phyloP scores from a whole-genome alignment of 2,888 invertebrate genomes.

The Melieria picta region DNA sequence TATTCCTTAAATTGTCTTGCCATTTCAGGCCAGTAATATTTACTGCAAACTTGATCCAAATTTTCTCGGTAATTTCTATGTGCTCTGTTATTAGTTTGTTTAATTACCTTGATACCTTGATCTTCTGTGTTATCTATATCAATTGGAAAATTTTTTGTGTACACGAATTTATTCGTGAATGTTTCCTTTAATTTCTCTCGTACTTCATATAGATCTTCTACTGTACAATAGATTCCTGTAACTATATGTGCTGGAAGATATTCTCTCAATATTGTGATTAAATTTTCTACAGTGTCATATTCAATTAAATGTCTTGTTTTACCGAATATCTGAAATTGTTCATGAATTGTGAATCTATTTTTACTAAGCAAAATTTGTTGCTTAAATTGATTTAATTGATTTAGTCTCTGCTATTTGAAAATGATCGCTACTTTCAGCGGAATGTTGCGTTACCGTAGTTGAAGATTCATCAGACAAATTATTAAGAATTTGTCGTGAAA shows the following conservation, averaged over 20 bases:
- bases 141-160: constrained; percentile 15
- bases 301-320: constrained; percentile 25
- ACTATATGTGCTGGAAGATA: constrained; percentile 13
- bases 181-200: constrained; percentile 8
- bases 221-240: constrained; percentile 23
- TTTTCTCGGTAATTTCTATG: constrained; percentile 17
- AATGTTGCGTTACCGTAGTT: constrained; percentile 20
- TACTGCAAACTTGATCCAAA: too few species aligned
- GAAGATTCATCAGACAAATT: constrained; percentile 1
- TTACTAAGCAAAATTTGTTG: constrained; percentile 31
- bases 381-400: constrained; percentile 30
- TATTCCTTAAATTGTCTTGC: too few species aligned
- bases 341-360: constrained; percentile 26
- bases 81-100: constrained; percentile 23
- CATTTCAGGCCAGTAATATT: too few species aligned
- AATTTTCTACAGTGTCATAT: constrained; percentile 26
- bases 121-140: constrained; percentile 26
- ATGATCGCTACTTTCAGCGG: constrained; percentile 27
- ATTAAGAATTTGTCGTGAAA: constrained; percentile 10
- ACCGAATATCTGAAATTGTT: constrained; percentile 10
- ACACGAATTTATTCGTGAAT: constrained; percentile 20
- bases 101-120: constrained; percentile 18
- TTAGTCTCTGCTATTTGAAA: constrained; percentile 25
- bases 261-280: constrained; percentile 28
- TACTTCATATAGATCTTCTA: constrained; percentile 21